phyloP scores from a whole-genome alignment of 2,797 vertebrate genomes.

The Falco biarmicus region DNA sequence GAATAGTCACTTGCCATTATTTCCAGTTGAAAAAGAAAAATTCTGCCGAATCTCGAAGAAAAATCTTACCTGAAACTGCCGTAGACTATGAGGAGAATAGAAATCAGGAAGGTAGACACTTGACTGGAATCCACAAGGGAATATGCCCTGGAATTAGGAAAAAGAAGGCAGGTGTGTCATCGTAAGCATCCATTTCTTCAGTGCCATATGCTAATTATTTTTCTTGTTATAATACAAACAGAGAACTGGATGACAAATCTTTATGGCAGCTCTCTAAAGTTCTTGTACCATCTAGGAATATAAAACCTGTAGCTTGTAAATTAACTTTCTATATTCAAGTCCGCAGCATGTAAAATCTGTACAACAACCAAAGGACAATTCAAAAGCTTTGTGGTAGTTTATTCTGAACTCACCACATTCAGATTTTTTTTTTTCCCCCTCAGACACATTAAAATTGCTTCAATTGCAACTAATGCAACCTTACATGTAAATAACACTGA shows the following conservation, averaged over 20 bases:
- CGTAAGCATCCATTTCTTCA: not conserved
- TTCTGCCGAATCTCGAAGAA: not conserved
- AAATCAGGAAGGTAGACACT: constrained; percentile 99
- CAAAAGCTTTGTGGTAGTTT: not conserved
- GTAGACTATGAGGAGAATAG: constrained; percentile 99
- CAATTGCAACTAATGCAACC: not conserved
- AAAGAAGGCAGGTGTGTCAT: not conserved
- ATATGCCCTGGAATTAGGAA: constrained; percentile 88
- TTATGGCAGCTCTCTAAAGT: not conserved
- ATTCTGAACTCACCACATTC: not conserved
- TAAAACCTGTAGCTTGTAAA: not conserved
- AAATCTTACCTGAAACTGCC: constrained; percentile 97
- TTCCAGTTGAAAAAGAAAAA: not conserved
- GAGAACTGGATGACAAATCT: not conserved
- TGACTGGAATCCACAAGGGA: constrained; percentile 99
- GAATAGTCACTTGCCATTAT: not conserved
- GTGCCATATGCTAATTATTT: not conserved
- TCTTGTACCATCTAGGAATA: not conserved
- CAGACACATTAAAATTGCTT: not conserved
- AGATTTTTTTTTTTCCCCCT: not conserved
- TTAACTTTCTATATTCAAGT: not conserved
- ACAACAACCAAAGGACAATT: not conserved
- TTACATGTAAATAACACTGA: accelerated
- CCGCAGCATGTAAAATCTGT: not conserved
- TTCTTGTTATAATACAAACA: not conserved